Base-by-base conservation (phyloP, 1,140 invertebrate genomes). In the Anagrus nilaparvatae region DNA sequence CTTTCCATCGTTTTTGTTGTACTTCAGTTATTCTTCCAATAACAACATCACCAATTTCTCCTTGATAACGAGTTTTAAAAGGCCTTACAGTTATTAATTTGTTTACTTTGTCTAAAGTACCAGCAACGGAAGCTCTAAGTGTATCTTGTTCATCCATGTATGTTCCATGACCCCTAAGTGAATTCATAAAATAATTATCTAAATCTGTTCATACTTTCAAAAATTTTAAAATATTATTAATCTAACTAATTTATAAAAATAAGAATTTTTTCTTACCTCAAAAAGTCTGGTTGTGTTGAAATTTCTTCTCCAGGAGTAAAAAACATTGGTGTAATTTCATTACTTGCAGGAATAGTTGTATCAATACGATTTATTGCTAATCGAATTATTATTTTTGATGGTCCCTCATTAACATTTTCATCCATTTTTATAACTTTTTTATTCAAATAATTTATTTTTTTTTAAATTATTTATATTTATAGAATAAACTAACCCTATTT, bases 1-100 rank as follows among this genome's bases (percentile, higher is more conserved):
- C 87, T 72, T 90, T 91, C 94, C 94, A 98, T 51, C 90, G 70
- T 58, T 85, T 87, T 52, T 92, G 84, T 59, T 87, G 84, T 1
- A 92, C 84, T 65, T 97, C 91, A 0, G 85, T 79, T 13, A 99
- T 86, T 43, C 96, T 73, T 1, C 93, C 96, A 28, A 99, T 84
- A 25, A 99, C 78, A 13, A 99, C 90, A 72, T 99, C 96, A 1
- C 96, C 96, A 43, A 98, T 87, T 70, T 97, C 93, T 7, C 95
- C 94, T 57, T 84, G 82, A 59, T 90, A 91, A 20, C 85, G 74
- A 54, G 83, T 85, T 63, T 96, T 96, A 6, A 95, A 65, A 0
- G 95, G 91, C 47, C 76, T 77, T 4, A 99, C 82, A 18, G 87
- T 87, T 37, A 98, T 83, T 13, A 99, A 70, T 63, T 95, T 93